Base-by-base conservation (phyloP, 2,113 vertebrate species). In the Oreochromis spilurus region DNA sequence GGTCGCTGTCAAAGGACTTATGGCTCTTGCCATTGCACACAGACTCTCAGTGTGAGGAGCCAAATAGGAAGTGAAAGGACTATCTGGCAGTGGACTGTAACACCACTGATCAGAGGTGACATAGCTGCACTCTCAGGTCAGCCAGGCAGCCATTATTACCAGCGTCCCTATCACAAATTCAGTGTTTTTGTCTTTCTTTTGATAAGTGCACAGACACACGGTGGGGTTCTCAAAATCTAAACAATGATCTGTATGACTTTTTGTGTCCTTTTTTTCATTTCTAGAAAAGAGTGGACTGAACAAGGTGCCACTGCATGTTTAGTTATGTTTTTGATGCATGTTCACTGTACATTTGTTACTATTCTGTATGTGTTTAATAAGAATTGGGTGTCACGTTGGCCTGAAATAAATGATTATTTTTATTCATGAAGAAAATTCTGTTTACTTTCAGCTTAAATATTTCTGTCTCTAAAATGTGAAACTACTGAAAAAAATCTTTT, bases 81-180 rank as follows among this genome's bases (percentile, higher is more conserved):
- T 83, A 82, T 88, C 82, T 72, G 83, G 91, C 94, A 91, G 84
- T 88, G 91, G 85, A 92, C 87, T 94, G 93, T 94, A 91, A 94
- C 93, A 86, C 90, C 93, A 93, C 93, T 94, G 94, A 96, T 95
- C 94, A 95, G 92, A 94, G 92, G 92, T 93, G 94, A 95, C 95
- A 93, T 57, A 50, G 88, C 88, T 84, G 87, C 89, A 65, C 88
- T 89, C 89, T 72, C 17, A 79, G 93, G 93, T 95, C 94, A 94
- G 89, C 62, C 52, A 88, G 88, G 87, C 82, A 26, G 83, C 89
- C 86, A 82, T 91, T 94, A 90, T 87, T 84, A 86, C 90, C 84
- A 77, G 81, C 45, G 2, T 45, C 60, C 67, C 81, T 4, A 87
- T 88, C 92, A 89, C 92, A 94, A 92, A 92, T 94, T 93, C 91